Conservation (phyloP, 2,888 invertebrate genomes). For the Bombyx huttoni region DNA sequence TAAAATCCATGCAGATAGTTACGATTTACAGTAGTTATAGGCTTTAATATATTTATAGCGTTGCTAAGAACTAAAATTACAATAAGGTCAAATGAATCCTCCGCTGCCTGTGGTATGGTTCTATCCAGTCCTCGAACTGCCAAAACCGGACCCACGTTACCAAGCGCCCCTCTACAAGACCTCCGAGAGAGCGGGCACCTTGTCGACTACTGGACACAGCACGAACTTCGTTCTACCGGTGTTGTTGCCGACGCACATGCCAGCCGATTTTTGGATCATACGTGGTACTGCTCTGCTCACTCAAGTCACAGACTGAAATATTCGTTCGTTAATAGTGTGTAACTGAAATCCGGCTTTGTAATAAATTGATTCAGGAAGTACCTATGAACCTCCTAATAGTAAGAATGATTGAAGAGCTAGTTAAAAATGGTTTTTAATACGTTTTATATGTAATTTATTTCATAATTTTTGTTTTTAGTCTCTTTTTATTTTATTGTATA, state of each 20-base stretch:
- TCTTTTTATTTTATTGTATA: background rate
- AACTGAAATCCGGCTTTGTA: too few species aligned
- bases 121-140: constrained; percentile 75
- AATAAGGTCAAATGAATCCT: constrained; percentile 81
- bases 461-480: background rate
- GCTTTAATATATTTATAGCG: too few species aligned
- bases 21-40: too few species aligned
- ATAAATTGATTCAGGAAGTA: background rate
- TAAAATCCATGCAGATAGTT: too few species aligned
- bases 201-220: constrained; percentile 94
- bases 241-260: constrained; percentile 75
- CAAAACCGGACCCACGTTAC: constrained; percentile 76
- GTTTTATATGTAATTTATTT: background rate
- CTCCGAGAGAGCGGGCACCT: constrained; percentile 85
- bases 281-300: constrained; percentile 90
- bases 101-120: constrained; percentile 77
- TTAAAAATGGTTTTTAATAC: background rate
- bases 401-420: background rate
- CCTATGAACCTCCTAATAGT: background rate
- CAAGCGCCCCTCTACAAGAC: constrained; percentile 90
- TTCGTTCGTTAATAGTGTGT: background rate
- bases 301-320: constrained; percentile 78
- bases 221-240: constrained; percentile 92
- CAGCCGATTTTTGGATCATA: constrained; percentile 87
- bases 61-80: background rate